phyloP scores from a whole-genome alignment of 53 echinoderm and acorn worm genomes.

The Patiria pectinifera region DNA sequence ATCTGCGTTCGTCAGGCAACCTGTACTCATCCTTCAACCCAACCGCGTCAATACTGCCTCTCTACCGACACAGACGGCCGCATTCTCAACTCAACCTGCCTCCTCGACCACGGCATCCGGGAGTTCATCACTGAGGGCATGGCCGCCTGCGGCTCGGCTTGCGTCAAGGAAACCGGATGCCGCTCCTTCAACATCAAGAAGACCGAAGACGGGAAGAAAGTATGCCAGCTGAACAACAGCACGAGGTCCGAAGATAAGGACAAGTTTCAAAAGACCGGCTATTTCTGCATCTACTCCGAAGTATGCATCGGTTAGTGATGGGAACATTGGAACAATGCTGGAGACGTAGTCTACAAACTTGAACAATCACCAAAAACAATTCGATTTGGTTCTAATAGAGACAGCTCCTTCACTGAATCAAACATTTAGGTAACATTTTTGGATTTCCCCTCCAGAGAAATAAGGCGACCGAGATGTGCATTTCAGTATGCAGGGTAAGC shows the following conservation, averaged over 20 bases:
- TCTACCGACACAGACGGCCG: too few relatives aligned
- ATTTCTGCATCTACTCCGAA: background rate
- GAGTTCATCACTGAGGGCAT: too few relatives aligned
- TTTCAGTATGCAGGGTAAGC: too few relatives aligned
- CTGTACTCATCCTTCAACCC: too few relatives aligned
- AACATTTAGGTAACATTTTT: too few relatives aligned
- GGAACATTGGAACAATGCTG: background rate
- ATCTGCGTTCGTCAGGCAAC: too few relatives aligned
- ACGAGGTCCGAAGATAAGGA: background rate
- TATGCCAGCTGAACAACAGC: background rate
- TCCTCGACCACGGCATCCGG: background rate
- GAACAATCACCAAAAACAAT: background rate
- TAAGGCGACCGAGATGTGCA: too few relatives aligned
- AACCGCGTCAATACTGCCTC: too few relatives aligned
- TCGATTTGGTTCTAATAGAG: background rate
- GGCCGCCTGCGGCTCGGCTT: background rate
- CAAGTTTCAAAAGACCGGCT: background rate
- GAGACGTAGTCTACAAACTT: background rate
- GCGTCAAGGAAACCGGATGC: background rate
- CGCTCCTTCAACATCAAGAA: background rate
- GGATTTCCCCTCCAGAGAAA: too few relatives aligned
- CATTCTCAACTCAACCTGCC: background rate
- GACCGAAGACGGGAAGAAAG: background rate
- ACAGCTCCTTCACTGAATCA: too few relatives aligned
- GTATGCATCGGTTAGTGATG: background rate